Evolutionary conservation across 2,888 invertebrate species (phyloP).

Genomic region (Agonum fuliginosum): DNA sequence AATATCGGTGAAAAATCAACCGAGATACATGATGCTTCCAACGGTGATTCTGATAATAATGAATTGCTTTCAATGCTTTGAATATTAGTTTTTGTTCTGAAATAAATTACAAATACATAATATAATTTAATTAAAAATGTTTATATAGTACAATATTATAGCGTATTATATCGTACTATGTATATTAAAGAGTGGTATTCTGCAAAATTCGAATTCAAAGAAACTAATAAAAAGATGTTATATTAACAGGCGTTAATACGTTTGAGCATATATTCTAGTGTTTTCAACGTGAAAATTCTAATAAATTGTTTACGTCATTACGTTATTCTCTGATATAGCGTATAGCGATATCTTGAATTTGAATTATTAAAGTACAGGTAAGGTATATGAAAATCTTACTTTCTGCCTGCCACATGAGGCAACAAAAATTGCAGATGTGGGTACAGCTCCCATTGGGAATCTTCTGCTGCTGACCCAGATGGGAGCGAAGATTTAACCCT

Average conservation of each 20-base stretch:
- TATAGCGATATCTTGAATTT: not conserved
- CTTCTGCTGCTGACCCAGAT: slow-evolving; percentile 1
- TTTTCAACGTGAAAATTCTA: too few relatives aligned
- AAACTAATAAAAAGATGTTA: too few relatives aligned
- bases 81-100: slow-evolving; percentile 6
- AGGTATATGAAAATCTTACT: slow-evolving; percentile 6
- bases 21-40: not conserved
- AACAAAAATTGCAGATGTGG: not conserved
- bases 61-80: not conserved
- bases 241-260: too few relatives aligned
- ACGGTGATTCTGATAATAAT: not conserved
- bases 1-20: not conserved
- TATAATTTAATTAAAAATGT: too few relatives aligned
- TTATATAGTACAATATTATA: too few relatives aligned
- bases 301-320: too few relatives aligned
- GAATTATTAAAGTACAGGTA: slow-evolving; percentile 11
- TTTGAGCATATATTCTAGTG: too few relatives aligned
- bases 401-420: slow-evolving; percentile 2
- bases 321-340: too few relatives aligned
- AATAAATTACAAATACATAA: not conserved
- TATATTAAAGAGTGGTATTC: too few relatives aligned
- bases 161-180: too few relatives aligned
- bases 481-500: not conserved
- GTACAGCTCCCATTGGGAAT: too few relatives aligned
- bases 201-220: too few relatives aligned